phyloP scores from a whole-genome alignment of 2,113 vertebrate species.

The Arenaria interpres region DNA sequence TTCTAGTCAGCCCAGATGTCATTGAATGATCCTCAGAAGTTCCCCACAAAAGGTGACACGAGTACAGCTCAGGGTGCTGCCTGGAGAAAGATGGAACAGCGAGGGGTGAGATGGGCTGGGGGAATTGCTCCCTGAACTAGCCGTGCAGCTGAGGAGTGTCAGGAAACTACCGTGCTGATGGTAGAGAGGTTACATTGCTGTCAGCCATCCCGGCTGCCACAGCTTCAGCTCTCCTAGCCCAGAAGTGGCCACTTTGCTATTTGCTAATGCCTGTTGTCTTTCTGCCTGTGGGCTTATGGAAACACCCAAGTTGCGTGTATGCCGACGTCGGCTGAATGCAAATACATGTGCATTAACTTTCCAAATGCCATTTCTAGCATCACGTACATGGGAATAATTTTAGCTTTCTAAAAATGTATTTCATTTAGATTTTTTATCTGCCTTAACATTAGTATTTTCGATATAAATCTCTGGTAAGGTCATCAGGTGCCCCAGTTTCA shows the following conservation, averaged over 20 bases:
- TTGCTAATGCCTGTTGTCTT: neutral
- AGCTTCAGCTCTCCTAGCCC: neutral
- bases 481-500: conserved; percentile 2
- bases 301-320: neutral
- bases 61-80: neutral
- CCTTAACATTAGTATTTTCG: neutral
- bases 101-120: neutral
- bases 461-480: neutral
- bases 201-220: neutral
- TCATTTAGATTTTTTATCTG: neutral
- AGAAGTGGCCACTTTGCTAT: neutral
- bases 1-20: neutral
- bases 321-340: neutral
- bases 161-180: rapidly evolving
- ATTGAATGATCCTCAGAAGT: neutral
- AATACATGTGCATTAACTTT: neutral
- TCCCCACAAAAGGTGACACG: neutral
- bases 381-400: neutral
- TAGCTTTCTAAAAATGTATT: neutral
- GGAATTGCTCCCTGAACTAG: neutral
- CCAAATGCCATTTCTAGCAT: neutral
- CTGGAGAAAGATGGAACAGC: neutral
- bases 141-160: rapidly evolving
- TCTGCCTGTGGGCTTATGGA: neutral
- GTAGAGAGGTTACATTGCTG: neutral